These are phyloP conservation scores for Salpingus planirostris DNA, from an alignment of 2,888 invertebrate genomes.

Conservation along the genomic window DNA sequence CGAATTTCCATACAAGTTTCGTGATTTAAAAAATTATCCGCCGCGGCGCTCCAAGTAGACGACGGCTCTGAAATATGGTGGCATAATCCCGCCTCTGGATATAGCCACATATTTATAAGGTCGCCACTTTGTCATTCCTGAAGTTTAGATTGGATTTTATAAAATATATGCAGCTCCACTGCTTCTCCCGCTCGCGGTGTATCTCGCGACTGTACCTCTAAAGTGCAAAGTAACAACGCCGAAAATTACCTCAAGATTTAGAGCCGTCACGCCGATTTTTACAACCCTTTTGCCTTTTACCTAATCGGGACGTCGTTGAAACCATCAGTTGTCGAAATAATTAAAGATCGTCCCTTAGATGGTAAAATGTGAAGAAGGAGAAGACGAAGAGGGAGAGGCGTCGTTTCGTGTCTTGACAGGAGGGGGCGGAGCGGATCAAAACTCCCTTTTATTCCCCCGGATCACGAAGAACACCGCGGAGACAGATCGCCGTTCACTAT, in stretches of 20 bases:
- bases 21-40: too few species aligned
- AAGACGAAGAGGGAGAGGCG: too few species aligned
- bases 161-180: conserved; percentile 38
- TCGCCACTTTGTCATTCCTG: conserved; percentile 42
- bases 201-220: conserved; percentile 14
- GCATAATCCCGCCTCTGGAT: conserved; percentile 40
- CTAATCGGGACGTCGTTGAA: too few species aligned
- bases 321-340: too few species aligned
- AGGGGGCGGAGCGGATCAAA: conserved; percentile 20
- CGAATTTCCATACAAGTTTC: too few species aligned
- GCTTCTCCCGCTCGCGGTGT: conserved; percentile 18
- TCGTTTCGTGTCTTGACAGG: too few species aligned
- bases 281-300: too few species aligned
- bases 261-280: neutral
- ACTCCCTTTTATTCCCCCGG: conserved; percentile 23
- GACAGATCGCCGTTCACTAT: conserved; percentile 42
- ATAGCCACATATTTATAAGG: conserved; percentile 43
- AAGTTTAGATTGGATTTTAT: conserved; percentile 45
- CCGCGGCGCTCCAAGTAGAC: too few species aligned
- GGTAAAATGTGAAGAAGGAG: too few species aligned
- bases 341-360: too few species aligned
- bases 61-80: conserved; percentile 37
- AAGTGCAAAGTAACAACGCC: conserved; percentile 11
- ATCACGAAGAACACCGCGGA: conserved; percentile 24
- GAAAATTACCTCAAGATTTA: conserved; percentile 7